Evolutionary conservation across 92 coral and sea anemone genomes (phyloP).

Genomic region (Zoanthus gigantus): DNA sequence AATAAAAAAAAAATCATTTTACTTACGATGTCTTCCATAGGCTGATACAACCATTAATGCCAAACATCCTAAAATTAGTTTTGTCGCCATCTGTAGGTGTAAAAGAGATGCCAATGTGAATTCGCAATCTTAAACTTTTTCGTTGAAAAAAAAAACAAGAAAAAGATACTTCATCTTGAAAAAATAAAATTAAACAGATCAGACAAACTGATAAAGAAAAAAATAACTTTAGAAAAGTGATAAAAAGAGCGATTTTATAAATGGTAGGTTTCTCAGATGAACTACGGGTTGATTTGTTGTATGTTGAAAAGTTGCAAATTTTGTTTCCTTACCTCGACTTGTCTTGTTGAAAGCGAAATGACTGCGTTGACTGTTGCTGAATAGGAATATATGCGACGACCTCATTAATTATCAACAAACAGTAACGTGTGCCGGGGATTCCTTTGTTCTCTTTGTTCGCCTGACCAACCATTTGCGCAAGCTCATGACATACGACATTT

Average conservation of each 20-base stretch:
- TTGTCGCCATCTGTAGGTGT: constrained; percentile 91
- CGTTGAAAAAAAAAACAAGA: neutral
- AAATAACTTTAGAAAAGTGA: neutral
- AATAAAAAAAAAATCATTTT: neutral
- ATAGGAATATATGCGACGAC: constrained; percentile 76
- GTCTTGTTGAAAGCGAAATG: constrained; percentile 29
- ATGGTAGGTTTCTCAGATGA: too few relatives aligned
- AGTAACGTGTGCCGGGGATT: constrained; percentile 73
- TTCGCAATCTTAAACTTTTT: neutral
- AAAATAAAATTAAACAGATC: neutral
- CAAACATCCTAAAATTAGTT: constrained; percentile 88
- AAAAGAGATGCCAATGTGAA: constrained; percentile 8
- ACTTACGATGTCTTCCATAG: constrained; percentile 96
- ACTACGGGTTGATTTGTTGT: neutral
- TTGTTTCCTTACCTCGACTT: constrained; percentile 45
- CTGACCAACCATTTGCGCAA: constrained; percentile 9
- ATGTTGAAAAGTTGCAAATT: neutral
- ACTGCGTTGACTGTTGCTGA: constrained; percentile 65
- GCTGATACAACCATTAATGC: constrained; percentile 92
- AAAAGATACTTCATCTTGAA: neutral
- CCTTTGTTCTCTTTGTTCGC: constrained; percentile 65
- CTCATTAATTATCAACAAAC: constrained; percentile 72
- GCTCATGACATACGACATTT: constrained; percentile 7
- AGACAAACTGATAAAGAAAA: neutral
- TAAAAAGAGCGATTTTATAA: neutral